These are phyloP conservation scores for Gnathonemus echidnorhynchus DNA, from an alignment of 2,113 vertebrate genomes.

Conservation along the genomic window DNA sequence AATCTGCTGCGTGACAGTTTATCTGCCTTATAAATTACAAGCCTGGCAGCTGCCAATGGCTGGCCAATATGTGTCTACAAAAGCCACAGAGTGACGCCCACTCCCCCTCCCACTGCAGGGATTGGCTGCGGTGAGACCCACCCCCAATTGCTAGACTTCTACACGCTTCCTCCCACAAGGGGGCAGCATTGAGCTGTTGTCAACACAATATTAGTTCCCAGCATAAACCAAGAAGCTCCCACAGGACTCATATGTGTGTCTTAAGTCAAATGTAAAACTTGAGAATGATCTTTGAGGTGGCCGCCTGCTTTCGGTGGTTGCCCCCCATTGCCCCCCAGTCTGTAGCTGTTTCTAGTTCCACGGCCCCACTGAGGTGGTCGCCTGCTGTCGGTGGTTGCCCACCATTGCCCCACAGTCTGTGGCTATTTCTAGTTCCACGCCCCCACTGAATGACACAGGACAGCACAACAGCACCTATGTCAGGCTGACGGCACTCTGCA, in stretches of 20 bases:
- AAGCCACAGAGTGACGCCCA: background rate
- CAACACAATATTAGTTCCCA: background rate
- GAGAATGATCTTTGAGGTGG: background rate
- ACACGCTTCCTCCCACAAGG: background rate
- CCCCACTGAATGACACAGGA: background rate
- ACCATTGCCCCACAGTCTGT: too few relatives aligned
- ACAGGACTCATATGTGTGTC: background rate
- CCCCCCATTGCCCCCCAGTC: too few relatives aligned
- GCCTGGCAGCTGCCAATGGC: slow-evolving; percentile 53
- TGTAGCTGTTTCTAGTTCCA: too few relatives aligned
- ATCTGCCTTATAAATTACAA: slow-evolving; percentile 52
- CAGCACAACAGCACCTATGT: background rate
- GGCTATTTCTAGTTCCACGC: too few relatives aligned
- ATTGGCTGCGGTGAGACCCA: background rate
- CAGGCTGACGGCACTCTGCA: background rate
- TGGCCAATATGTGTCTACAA: slow-evolving; percentile 25
- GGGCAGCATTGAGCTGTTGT: slow-evolving; percentile 1
- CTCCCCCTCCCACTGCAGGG: slow-evolving; percentile 12
- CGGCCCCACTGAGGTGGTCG: background rate
- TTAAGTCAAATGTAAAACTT: background rate
- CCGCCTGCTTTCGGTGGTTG: background rate
- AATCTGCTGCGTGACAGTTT: slow-evolving; percentile 55
- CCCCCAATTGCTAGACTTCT: background rate
- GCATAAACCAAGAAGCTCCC: background rate
- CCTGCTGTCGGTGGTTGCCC: too few relatives aligned